phyloP scores from a whole-genome alignment of 92 coral and sea anemone species.

The Muricea muricata region DNA sequence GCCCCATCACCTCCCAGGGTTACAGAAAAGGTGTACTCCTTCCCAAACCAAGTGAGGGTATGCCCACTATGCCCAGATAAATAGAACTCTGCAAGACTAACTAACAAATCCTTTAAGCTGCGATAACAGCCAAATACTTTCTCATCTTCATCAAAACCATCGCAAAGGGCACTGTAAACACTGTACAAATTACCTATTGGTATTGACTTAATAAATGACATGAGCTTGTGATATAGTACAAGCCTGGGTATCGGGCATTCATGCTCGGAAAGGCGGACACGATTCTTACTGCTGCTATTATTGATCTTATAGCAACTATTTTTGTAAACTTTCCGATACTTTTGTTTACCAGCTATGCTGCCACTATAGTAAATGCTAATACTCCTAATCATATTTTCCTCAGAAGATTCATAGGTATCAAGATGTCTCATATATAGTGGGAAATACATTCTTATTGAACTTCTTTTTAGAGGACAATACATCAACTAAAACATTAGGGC shows the following conservation, averaged over 20 bases:
- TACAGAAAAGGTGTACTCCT: constrained; percentile 10
- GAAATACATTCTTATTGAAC: background rate
- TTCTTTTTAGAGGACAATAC: background rate
- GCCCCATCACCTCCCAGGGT: constrained; percentile 5
- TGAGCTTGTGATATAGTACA: constrained; percentile 17
- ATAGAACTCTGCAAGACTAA: constrained; percentile 2
- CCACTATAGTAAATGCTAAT: background rate
- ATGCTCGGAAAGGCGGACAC: constrained; percentile 3
- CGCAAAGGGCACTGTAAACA: constrained; percentile 9
- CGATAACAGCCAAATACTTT: constrained; percentile 14
- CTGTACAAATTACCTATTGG: constrained; percentile 6
- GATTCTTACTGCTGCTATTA: background rate
- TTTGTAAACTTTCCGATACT: constrained; percentile 8
- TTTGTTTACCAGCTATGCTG: constrained; percentile 2
- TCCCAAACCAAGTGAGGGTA: constrained; percentile 14
- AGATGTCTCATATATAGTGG: background rate
- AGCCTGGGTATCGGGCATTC: constrained; percentile 31
- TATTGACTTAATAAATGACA: constrained; percentile 22
- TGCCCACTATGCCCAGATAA: constrained; percentile 17
- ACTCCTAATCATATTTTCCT: constrained; percentile 7
- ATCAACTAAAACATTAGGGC: background rate
- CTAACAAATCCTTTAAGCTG: background rate
- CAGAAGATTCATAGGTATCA: background rate
- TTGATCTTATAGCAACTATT: constrained; percentile 4
- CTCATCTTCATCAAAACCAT: constrained; percentile 9